phyloP scores from a whole-genome alignment of 2,888 invertebrate genomes.

The Schizaphis graminum region DNA sequence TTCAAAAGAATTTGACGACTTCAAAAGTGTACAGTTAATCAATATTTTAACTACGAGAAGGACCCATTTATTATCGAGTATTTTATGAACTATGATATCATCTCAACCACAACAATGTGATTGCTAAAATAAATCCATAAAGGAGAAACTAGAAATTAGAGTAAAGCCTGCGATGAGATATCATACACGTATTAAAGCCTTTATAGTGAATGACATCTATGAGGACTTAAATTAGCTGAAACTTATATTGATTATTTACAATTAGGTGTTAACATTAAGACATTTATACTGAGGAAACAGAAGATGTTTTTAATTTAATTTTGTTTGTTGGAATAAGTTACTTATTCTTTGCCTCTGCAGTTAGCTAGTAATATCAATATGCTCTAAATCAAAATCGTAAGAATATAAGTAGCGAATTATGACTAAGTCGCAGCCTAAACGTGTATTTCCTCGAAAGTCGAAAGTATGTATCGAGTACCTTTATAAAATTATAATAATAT shows the following conservation, averaged over 20 bases:
- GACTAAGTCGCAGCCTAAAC: background rate
- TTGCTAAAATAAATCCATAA: background rate
- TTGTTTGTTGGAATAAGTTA: background rate
- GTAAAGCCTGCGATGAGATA: background rate
- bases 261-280: background rate
- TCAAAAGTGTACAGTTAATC: background rate
- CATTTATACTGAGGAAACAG: background rate
- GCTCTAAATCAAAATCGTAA: background rate
- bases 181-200: too few species aligned
- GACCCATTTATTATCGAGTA: background rate
- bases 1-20: background rate
- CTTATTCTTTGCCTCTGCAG: background rate
- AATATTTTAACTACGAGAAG: background rate
- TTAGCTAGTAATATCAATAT: background rate
- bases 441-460: background rate
- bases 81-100: background rate
- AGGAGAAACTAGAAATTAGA: background rate
- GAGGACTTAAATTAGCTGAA: background rate
- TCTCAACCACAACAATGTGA: background rate
- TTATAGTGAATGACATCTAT: background rate
- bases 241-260: background rate
- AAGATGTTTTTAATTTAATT: background rate
- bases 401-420: background rate
- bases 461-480: background rate
- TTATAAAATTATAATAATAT: background rate